These are phyloP conservation scores for Sus scrofa DNA, from an alignment of 2,113 vertebrate genomes.

Conservation along the genomic window T2T-Sscrofa CM000818.6:110482001-110482500, in stretches of 20 bases:
- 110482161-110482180: not conserved
- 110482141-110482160: not conserved
- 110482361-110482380: not conserved
- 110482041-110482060: not conserved
- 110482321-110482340: not conserved
- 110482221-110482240: not conserved
- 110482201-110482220: not conserved
- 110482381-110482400: constrained; percentile 2
- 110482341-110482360: not conserved
- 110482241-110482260: constrained; percentile 1
- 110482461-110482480: not conserved
- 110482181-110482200: constrained; percentile 31
- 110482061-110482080: not conserved
- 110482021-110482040: not conserved
- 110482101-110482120: not conserved
- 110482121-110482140: not conserved
- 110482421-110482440: not conserved
- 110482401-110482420: not conserved
- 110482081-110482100: not conserved
- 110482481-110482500: not conserved
- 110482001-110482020: constrained; percentile 9
- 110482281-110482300: not conserved
- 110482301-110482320: not conserved
- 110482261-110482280: not conserved
- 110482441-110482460: constrained; percentile 12